Evolutionary conservation across 2,113 vertebrate species (phyloP), one percentile per base, ranked within the genome.

Genomic region (Sebastes fasciatus): DNA sequence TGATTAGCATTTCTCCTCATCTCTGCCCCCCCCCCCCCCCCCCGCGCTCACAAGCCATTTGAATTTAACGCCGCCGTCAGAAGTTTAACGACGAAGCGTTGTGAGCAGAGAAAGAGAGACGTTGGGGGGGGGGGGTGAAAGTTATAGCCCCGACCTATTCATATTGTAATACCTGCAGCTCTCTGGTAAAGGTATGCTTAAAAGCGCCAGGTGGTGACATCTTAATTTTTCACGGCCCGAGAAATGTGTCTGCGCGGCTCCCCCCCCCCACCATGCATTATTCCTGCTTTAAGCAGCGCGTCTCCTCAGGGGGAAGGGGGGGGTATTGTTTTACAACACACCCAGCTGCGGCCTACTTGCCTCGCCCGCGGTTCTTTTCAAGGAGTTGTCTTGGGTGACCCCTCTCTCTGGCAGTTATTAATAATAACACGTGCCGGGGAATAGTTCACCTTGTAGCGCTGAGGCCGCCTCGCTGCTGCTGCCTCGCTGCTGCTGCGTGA

Each of bases 361-460:
- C 85, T 90, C 45, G 82, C 91, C 91, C 58, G 84, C 77, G 93
- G 91, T 94, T 91, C 90, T 93, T 92, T 94, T 93, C 85, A 90
- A 93, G 87, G 93, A 94, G 93, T 91, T 89, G 92, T 93, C 88
- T 93, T 85, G 82, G 90, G 89, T 93, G 95, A 95, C 94, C 94
- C 93, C 80, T 90, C 91, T 90, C 87, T 85, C 88, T 94, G 94
- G 91, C 93, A 94, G 93, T 94, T 95, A 94, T 95, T 95, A 95
- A 95, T 95, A 95, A 95, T 93, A 94, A 95, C 90, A 81, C 77
- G 48, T 92, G 88, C 91, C 64, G 55, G 92, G 91, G 92, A 94
- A 91, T 91, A 91, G 92, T 94, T 95, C 94, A 95, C 94, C 93
- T 95, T 94, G 94, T 93, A 92, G 86, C 77, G 76, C 83, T 87